Conservation (phyloP, 2,797 vertebrate genomes). For the Schizothorax lantsangensis region DNA sequence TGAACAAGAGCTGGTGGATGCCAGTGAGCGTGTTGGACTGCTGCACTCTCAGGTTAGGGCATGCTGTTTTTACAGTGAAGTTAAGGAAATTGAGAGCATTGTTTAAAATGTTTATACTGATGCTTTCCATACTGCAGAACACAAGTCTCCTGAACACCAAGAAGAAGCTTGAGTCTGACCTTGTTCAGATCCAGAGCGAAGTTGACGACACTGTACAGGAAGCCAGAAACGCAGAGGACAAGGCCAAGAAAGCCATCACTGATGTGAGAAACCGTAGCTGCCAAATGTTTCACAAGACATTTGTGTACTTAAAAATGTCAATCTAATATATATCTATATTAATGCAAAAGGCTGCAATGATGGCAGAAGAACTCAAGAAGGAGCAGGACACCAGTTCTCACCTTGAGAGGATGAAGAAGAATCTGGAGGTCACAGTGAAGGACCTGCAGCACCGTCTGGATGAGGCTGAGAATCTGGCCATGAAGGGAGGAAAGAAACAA, state of each 20-base stretch:
- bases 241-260: constrained; percentile 91
- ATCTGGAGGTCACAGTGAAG: constrained; percentile 72
- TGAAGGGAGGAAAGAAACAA: constrained; percentile 92
- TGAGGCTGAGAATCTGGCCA: constrained; percentile 89
- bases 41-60: constrained; percentile 74
- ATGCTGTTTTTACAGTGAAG: neutral
- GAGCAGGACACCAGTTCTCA: constrained; percentile 86
- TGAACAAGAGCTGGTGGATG: constrained; percentile 86
- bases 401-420: constrained; percentile 82
- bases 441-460: constrained; percentile 89
- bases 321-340: neutral
- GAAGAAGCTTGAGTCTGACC: constrained; percentile 86
- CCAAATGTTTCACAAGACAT: accelerated
- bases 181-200: constrained; percentile 84
- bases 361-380: constrained; percentile 92
- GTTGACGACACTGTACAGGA: constrained; percentile 87
- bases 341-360: constrained; percentile 84
- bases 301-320: neutral
- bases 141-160: constrained; percentile 80
- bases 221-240: constrained; percentile 89
- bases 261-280: constrained; percentile 75
- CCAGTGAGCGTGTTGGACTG: constrained; percentile 85
- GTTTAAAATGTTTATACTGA: neutral
- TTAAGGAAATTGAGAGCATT: neutral
- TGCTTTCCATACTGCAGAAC: constrained; percentile 74